Base-by-base conservation (phyloP, 2,113 vertebrate genomes). In the Jacana jacana region DNA sequence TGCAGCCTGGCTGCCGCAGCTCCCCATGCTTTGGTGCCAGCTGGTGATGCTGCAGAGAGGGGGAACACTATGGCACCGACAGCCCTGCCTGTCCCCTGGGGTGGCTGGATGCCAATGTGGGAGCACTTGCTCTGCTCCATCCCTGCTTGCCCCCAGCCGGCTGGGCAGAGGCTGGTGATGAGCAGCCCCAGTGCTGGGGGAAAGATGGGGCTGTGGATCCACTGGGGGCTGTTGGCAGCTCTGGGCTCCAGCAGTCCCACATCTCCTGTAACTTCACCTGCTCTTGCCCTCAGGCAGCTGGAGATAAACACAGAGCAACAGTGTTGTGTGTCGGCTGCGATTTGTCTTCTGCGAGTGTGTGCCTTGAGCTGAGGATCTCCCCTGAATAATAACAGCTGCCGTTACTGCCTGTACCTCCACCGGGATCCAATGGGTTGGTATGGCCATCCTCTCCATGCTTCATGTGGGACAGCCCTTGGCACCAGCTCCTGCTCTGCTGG, bases 321-420 rank as follows among this genome's bases (percentile, higher is more conserved):
- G 44, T 63, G 73, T 89, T 73, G 51, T 85, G 46, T 75, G 89
- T 96, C 70, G 2, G n/a, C 81, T 94, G 78, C 17, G 14, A 89
- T 91, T 94, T 94, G 87, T 89, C 87, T 89, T 73, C 72, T 64
- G 61, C 5, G 14, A 10, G 48, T 52, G 58, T 0, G 2, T 44
- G 64, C 51, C 89, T 80, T 19, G 28, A 2, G 5, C 87, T 42
- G 1, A 27, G 84, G 69, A 20, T 89, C 55, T 84, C 73, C 65
- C 3, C 6, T 63, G 92, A 78, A 66, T 49, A 37, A 20, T 39
- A 81, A 25, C 37, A 28, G 42, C 77, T 46, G 65, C 85, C 2
- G 1, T 2, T 22, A 7, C 0, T 0, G 35, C 72, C 7, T 6
- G 1, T 68, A 79, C 51, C 42, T 71, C 28, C 2, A 0, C 49